Conservation (phyloP, 2,797 vertebrate genomes). For the Phrynocephalus vlangalii region DNA sequence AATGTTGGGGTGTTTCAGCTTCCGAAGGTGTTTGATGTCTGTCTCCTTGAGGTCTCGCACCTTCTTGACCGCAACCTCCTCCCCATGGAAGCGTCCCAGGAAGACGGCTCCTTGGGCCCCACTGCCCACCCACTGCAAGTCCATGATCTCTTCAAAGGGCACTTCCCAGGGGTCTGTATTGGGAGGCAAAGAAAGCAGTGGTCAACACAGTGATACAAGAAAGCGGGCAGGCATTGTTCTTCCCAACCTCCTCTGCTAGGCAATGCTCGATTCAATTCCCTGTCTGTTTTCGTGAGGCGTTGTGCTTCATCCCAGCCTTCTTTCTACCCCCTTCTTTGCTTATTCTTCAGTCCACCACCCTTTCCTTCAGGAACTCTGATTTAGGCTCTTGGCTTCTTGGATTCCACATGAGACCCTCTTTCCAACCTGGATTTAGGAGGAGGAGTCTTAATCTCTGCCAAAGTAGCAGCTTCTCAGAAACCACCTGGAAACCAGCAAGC, state of each 20-base stretch:
- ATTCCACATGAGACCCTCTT: not conserved
- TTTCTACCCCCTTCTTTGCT: not conserved
- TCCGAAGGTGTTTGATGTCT: slow-evolving; percentile 95
- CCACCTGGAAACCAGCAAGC: not conserved
- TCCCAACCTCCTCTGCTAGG: not conserved
- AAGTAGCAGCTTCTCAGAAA: not conserved
- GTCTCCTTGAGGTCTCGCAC: slow-evolving; percentile 96
- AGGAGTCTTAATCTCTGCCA: not conserved
- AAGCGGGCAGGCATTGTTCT: not conserved
- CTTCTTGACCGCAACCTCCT: slow-evolving; percentile 97
- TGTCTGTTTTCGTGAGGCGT: not conserved
- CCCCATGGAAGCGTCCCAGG: slow-evolving; percentile 92
- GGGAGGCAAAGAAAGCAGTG: slow-evolving; percentile 22
- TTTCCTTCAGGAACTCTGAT: not conserved
- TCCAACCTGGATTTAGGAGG: no score
- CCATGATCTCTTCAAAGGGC: slow-evolving; percentile 96
- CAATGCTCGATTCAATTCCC: no score
- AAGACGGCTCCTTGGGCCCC: slow-evolving; percentile 96
- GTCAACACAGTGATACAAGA: not conserved
- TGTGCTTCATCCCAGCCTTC: not conserved
- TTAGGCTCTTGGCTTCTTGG: not conserved
- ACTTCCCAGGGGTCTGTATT: slow-evolving; percentile 91
- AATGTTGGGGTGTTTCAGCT: slow-evolving; percentile 96
- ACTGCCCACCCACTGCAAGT: slow-evolving; percentile 97
- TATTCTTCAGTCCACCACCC: not conserved